These are phyloP conservation scores for Spongia lamella DNA, from an alignment of 37 sponge, comb jelly and placozoan species.

Conservation along the genomic window DNA sequence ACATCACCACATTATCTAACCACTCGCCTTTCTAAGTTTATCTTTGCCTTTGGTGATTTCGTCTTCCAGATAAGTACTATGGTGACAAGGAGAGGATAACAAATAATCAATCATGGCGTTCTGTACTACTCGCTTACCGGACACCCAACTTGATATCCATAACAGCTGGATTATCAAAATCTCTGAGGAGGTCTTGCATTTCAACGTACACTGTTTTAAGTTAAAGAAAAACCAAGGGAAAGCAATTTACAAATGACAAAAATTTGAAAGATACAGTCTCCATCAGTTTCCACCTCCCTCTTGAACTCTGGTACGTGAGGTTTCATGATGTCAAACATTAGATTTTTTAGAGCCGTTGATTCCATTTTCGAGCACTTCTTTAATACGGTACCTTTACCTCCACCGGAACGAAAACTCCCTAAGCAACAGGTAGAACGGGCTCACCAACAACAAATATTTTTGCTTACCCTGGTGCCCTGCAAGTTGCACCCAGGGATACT, in stretches of 20 bases:
- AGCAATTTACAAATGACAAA: neutral
- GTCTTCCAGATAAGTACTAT: conserved; percentile 91
- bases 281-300: conserved; percentile 62
- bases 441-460: neutral
- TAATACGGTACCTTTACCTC: conserved; percentile 81
- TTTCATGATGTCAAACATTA: conserved; percentile 70
- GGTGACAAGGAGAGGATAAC: neutral
- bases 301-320: conserved; percentile 88
- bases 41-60: conserved; percentile 79
- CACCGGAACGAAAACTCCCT: conserved; percentile 92
- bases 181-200: conserved; percentile 94
- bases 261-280: conserved; percentile 61
- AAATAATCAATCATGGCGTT: neutral
- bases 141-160: conserved; percentile 98
- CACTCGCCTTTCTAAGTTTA: conserved; percentile 59
- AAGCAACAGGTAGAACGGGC: neutral
- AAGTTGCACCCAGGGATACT: conserved; percentile 97
- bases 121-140: conserved; percentile 7
- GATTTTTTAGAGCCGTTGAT: conserved; percentile 43
- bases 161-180: conserved; percentile 95
- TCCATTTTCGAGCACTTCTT: conserved; percentile 82
- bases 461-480: conserved; percentile 95
- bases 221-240: neutral
- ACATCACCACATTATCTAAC: neutral
- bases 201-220: conserved; percentile 72